Conservation (phyloP, 2,888 invertebrate species). For the Zygothrica quintamaculata region DNA sequence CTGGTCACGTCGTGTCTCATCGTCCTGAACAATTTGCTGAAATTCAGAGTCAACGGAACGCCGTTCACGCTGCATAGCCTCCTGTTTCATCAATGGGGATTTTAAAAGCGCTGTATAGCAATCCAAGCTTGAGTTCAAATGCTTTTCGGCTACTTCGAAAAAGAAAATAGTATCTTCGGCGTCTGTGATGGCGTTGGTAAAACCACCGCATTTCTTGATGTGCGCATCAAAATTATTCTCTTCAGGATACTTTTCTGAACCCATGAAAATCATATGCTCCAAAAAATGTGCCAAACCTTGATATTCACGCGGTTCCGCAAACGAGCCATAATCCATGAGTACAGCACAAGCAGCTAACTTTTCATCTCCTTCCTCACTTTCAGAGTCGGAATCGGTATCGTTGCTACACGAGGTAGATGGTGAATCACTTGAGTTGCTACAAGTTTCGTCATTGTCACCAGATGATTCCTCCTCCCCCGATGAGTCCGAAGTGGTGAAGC, state of each 20-base stretch:
- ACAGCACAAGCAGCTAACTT: slow-evolving; percentile 90
- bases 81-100: slow-evolving; percentile 92
- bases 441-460: slow-evolving; percentile 61
- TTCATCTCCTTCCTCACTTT: slow-evolving; percentile 75
- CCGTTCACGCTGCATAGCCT: slow-evolving; percentile 93
- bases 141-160: slow-evolving; percentile 93
- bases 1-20: slow-evolving; percentile 91
- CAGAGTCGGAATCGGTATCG: slow-evolving; percentile 29
- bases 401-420: slow-evolving; percentile 47
- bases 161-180: slow-evolving; percentile 94
- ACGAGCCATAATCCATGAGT: slow-evolving; percentile 90
- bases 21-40: slow-evolving; percentile 91
- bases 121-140: slow-evolving; percentile 91
- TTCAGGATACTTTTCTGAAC: slow-evolving; percentile 93
- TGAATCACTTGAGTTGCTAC: slow-evolving; percentile 35
- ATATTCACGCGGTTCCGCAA: slow-evolving; percentile 91
- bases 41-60: slow-evolving; percentile 96
- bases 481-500: slow-evolving; percentile 75
- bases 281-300: slow-evolving; percentile 94
- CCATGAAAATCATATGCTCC: slow-evolving; percentile 97
- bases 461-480: slow-evolving; percentile 69
- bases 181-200: slow-evolving; percentile 94
- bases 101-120: slow-evolving; percentile 94
- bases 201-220: slow-evolving; percentile 93
- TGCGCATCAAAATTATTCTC: slow-evolving; percentile 94